phyloP scores from a whole-genome alignment of 2,888 invertebrate species.

The Ischnura elegans region DNA sequence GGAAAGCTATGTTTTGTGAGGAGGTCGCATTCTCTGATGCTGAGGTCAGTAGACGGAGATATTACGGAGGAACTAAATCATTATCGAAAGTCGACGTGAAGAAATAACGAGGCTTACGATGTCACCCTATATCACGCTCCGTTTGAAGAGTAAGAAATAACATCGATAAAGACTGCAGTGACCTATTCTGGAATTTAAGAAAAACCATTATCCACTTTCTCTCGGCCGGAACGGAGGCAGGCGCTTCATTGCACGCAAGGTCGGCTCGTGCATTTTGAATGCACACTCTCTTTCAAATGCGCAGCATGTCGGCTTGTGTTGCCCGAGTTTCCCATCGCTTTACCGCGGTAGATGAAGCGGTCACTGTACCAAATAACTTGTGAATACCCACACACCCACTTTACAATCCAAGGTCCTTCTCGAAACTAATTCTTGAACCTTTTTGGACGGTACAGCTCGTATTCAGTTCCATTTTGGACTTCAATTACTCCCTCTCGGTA shows the following conservation, averaged over 20 bases:
- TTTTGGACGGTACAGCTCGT: background rate
- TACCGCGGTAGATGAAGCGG: background rate
- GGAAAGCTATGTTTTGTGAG: background rate
- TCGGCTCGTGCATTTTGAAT: background rate
- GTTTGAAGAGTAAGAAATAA: background rate
- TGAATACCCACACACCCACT: background rate
- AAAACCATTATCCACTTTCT: background rate
- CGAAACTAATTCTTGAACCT: background rate
- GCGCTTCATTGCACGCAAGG: background rate
- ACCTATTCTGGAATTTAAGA: background rate
- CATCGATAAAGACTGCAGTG: background rate
- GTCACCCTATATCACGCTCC: background rate
- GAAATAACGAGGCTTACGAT: background rate
- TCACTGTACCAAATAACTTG: background rate
- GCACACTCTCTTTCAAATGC: background rate
- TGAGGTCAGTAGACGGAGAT: background rate
- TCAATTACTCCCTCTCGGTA: background rate
- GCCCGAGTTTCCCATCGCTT: background rate
- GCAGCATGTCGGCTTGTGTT: background rate
- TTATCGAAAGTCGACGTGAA: background rate
- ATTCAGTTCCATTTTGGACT: background rate
- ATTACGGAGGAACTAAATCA: background rate
- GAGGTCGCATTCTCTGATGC: background rate
- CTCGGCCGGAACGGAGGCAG: background rate
- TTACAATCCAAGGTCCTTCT: background rate